These are phyloP conservation scores for Varanus salvator DNA, from an alignment of 2,113 vertebrate species.

Conservation along the genomic window DNA sequence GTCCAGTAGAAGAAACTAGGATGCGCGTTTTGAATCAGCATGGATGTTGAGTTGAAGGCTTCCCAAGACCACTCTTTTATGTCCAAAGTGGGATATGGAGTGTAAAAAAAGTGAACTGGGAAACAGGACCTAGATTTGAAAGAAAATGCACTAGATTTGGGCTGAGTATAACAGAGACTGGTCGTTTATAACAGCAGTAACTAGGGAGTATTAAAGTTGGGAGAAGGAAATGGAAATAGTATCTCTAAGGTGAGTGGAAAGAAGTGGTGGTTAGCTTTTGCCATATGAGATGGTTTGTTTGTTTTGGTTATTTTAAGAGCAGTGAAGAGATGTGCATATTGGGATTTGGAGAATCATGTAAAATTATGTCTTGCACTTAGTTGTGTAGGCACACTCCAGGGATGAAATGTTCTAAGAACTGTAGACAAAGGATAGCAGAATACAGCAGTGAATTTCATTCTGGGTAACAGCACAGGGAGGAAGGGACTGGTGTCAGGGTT, in stretches of 20 bases:
- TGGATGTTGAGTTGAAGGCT: not conserved
- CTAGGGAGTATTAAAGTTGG: not conserved
- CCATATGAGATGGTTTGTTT: not conserved
- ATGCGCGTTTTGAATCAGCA: not conserved
- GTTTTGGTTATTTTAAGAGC: slow-evolving; percentile 40
- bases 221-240: slow-evolving; percentile 23
- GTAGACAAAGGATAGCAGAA: slow-evolving; percentile 55
- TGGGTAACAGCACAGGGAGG: slow-evolving; percentile 58
- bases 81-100: not conserved
- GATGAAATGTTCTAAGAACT: slow-evolving; percentile 59
- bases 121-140: no score
- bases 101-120: not conserved
- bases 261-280: slow-evolving; percentile 15
- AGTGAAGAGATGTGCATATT: slow-evolving; percentile 43
- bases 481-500: slow-evolving; percentile 63
- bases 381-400: slow-evolving; percentile 45
- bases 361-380: slow-evolving; percentile 46
- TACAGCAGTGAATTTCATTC: slow-evolving; percentile 52
- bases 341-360: slow-evolving; percentile 57
- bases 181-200: not conserved
- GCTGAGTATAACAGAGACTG: not conserved
- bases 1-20: no score
- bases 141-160: not conserved
- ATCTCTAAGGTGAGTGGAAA: not conserved
- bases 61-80: not conserved